Evolutionary conservation across 2,888 invertebrate species (phyloP).

Genomic region (Zonitis immaculata): DNA sequence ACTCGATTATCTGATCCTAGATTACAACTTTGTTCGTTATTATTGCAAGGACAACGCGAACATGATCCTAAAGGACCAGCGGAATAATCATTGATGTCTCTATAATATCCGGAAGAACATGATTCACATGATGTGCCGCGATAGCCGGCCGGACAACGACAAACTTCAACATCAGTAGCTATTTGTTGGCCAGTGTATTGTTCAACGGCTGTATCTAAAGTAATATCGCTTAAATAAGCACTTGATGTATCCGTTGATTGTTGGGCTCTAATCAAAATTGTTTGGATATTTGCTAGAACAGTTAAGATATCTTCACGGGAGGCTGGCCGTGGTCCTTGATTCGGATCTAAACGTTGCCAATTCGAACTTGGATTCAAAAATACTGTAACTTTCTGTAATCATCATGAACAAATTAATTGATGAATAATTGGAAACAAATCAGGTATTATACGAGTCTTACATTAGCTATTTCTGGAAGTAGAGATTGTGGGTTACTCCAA

Average conservation of each 20-base stretch:
- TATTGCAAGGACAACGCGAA: slow-evolving; percentile 70
- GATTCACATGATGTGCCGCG: slow-evolving; percentile 79
- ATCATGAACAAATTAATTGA: too few relatives aligned
- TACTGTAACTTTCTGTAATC: slow-evolving; percentile 58
- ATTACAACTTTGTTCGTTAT: slow-evolving; percentile 63
- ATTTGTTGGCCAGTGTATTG: slow-evolving; percentile 53
- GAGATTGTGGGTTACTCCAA: slow-evolving; percentile 64
- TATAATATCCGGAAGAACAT: slow-evolving; percentile 68
- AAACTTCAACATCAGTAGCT: slow-evolving; percentile 79
- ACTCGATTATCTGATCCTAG: slow-evolving; percentile 56
- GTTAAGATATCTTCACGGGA: slow-evolving; percentile 80
- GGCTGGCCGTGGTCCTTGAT: slow-evolving; percentile 54
- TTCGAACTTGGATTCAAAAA: slow-evolving; percentile 58
- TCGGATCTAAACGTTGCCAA: slow-evolving; percentile 59
- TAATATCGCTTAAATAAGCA: slow-evolving; percentile 73
- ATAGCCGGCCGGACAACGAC: slow-evolving; percentile 55
- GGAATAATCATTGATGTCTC: slow-evolving; percentile 55
- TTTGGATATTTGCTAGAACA: slow-evolving; percentile 76
- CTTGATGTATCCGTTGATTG: slow-evolving; percentile 60
- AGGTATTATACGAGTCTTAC: slow-evolving; percentile 55
- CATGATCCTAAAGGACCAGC: slow-evolving; percentile 58
- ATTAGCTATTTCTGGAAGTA: slow-evolving; percentile 56
- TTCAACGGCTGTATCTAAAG: slow-evolving; percentile 77
- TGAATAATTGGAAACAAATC: too few relatives aligned
- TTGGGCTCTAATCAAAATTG: slow-evolving; percentile 79